These are phyloP conservation scores for Euwallacea similis DNA, from an alignment of 1,140 invertebrate genomes.

Conservation along the genomic window DNA sequence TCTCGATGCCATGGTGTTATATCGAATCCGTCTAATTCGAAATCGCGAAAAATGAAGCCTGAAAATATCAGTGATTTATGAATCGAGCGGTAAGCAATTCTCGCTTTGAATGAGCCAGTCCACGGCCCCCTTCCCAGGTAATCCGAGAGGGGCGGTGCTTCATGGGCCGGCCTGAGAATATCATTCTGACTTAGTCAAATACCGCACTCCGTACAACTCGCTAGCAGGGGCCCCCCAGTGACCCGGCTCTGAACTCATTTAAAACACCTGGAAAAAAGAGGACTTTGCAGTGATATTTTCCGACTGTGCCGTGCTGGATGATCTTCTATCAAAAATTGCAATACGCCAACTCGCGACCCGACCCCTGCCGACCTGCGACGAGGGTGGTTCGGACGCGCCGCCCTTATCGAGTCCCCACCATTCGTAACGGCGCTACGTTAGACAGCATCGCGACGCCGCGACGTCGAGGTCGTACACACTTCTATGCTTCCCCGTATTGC, in stretches of 20 bases:
- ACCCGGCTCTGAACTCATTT: slow-evolving; percentile 31
- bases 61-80: slow-evolving; percentile 51
- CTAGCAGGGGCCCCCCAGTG: slow-evolving; percentile 18
- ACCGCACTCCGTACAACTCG: slow-evolving; percentile 43
- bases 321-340: slow-evolving; percentile 38
- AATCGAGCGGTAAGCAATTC: slow-evolving; percentile 41
- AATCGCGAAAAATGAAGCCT: slow-evolving; percentile 17
- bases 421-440: slow-evolving; percentile 44
- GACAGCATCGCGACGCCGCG: slow-evolving; percentile 54
- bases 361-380: slow-evolving; percentile 47
- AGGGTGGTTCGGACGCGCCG: slow-evolving; percentile 52
- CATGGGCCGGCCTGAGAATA: slow-evolving; percentile 45
- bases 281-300: slow-evolving; percentile 24
- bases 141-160: slow-evolving; percentile 49
- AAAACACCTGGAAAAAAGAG: slow-evolving; percentile 21
- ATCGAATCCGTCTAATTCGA: neutral
- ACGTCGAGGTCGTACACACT: slow-evolving; percentile 47
- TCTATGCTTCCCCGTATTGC: slow-evolving; percentile 39
- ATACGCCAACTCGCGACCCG: slow-evolving; percentile 43
- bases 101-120: slow-evolving; percentile 44
- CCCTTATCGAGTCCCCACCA: slow-evolving; percentile 52
- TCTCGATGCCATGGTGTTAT: neutral
- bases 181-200: slow-evolving; percentile 51
- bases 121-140: slow-evolving; percentile 49
- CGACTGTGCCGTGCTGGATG: slow-evolving; percentile 24